Conservation (phyloP, 2,797 vertebrate genomes). For the Myotis pilosus region DNA sequence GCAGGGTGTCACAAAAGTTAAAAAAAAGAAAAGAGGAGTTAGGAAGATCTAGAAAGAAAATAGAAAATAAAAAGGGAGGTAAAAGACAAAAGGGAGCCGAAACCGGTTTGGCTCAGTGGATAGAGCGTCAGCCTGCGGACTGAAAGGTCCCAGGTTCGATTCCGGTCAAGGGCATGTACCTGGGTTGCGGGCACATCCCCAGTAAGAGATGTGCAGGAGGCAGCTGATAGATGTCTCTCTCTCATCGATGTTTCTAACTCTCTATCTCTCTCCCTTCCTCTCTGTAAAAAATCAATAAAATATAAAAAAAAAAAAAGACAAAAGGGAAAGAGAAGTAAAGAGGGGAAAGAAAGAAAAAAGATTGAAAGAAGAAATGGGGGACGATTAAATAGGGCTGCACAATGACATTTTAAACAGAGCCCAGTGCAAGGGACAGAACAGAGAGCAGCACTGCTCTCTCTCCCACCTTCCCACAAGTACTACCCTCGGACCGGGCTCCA, state of each 20-base stretch:
- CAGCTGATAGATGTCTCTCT: too few relatives aligned
- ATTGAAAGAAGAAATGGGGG: not conserved
- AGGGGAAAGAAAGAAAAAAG: not conserved
- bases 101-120: too few relatives aligned
- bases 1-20: not conserved
- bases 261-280: too few relatives aligned
- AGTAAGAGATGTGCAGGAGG: too few relatives aligned
- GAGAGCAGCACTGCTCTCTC: not conserved
- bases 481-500: not conserved
- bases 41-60: not conserved
- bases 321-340: not conserved
- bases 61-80: not conserved
- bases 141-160: too few relatives aligned
- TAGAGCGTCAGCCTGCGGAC: too few relatives aligned
- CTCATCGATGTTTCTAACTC: too few relatives aligned
- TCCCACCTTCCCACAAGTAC: not conserved
- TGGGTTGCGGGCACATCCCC: too few relatives aligned
- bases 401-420: not conserved
- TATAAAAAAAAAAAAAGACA: too few relatives aligned
- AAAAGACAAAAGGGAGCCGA: not conserved
- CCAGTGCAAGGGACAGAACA: not conserved
- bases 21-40: not conserved
- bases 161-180: too few relatives aligned
- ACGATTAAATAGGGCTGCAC: not conserved
- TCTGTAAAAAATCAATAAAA: too few relatives aligned